Conservation (phyloP, 37 sponge, comb jelly and placozoan genomes). For the Haliclona indistincta region DNA sequence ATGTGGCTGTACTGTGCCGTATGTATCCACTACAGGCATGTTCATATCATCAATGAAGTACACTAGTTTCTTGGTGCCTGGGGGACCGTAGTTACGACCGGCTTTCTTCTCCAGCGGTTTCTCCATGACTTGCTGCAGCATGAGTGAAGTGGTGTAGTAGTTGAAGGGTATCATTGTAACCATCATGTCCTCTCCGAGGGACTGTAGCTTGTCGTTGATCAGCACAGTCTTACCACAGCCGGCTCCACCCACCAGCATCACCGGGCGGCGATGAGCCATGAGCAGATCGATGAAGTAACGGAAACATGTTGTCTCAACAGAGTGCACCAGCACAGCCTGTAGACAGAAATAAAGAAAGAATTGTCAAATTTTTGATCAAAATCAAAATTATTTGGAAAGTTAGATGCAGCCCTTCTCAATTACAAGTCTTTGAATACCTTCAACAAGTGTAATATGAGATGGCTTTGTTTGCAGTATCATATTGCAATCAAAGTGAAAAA, state of each 20-base stretch:
- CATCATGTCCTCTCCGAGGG: slow-evolving; percentile 68
- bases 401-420: no score
- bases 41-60: slow-evolving; percentile 99
- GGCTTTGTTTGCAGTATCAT: no score
- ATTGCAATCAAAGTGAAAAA: no score
- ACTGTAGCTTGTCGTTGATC: slow-evolving; percentile 77
- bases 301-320: slow-evolving; percentile 88
- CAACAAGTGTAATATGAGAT: no score
- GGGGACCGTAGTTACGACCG: slow-evolving; percentile 97
- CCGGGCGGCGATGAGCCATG: slow-evolving; percentile 90
- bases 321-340: slow-evolving; percentile 92
- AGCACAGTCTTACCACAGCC: slow-evolving; percentile 99
- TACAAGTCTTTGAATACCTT: no score
- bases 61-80: slow-evolving; percentile 94
- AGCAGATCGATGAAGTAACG: slow-evolving; percentile 89
- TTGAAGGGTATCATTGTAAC: slow-evolving; percentile 96
- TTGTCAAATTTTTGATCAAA: not conserved
- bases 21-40: slow-evolving; percentile 97
- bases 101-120: slow-evolving; percentile 99
- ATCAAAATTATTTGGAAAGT: not conserved
- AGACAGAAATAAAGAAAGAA: not conserved
- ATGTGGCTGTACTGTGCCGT: slow-evolving; percentile 98
- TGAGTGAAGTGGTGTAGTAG: slow-evolving; percentile 97
- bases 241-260: slow-evolving; percentile 97
- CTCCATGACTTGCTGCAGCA: slow-evolving; percentile 98